phyloP scores from a whole-genome alignment of 2,797 vertebrate genomes.

The Rhyacichthys aspro region DNA sequence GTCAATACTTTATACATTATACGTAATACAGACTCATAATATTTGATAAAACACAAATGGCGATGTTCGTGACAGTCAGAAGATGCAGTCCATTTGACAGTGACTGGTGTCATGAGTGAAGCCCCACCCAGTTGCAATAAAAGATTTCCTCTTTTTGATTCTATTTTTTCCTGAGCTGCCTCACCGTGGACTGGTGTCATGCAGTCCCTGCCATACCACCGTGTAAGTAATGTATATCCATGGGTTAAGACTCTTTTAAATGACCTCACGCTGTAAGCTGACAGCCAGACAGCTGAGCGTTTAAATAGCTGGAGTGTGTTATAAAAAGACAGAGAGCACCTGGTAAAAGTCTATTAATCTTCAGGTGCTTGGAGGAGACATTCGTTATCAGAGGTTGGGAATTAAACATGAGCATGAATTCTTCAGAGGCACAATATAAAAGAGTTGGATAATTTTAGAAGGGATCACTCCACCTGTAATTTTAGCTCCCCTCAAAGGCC shows the following conservation, averaged over 20 bases:
- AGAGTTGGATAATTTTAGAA: conserved; percentile 88
- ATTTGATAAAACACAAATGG: no score
- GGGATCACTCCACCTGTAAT: conserved; percentile 86
- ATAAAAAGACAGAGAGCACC: conserved; percentile 80
- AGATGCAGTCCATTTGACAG: no score
- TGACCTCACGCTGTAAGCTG: conserved; percentile 63
- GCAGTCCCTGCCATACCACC: conserved; percentile 21
- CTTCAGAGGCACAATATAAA: conserved; percentile 83
- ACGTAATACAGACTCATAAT: no score
- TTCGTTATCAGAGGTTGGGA: conserved; percentile 82
- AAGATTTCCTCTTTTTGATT: neutral
- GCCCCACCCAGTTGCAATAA: no score
- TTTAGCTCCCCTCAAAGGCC: conserved; percentile 81
- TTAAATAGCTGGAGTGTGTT: conserved; percentile 81
- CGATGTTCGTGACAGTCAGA: no score
- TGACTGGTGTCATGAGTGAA: no score
- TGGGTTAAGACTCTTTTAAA: conserved; percentile 55
- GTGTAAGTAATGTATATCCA: conserved; percentile 11
- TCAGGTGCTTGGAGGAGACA: conserved; percentile 80
- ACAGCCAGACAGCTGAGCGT: conserved; percentile 71
- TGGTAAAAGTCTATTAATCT: conserved; percentile 83
- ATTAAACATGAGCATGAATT: conserved; percentile 88
- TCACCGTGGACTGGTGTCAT: conserved; percentile 8
- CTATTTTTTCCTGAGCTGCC: neutral
- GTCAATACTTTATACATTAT: no score